Percentiles rank a stretch among this genome's conserved stretches.
These are phyloP conservation scores for Bufo bufo DNA, from an alignment of 2,113 vertebrate genomes.

Conservation along the genomic window DNA sequence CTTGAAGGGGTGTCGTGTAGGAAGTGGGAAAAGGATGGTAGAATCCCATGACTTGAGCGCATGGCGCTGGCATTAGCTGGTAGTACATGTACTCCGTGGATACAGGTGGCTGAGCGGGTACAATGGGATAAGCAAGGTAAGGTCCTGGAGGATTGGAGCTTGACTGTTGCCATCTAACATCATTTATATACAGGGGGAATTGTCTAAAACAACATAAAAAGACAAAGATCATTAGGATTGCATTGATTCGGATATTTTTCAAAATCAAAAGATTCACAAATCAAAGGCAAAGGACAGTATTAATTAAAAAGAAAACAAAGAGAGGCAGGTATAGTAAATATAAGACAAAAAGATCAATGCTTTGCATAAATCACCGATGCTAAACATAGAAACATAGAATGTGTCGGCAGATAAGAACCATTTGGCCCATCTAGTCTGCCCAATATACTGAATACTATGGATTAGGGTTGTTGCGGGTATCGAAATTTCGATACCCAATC, in stretches of 20 bases:
- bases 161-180: conserved; percentile 94
- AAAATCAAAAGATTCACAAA: neutral
- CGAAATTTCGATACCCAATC: too few species aligned
- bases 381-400: too few species aligned
- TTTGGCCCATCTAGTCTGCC: too few species aligned
- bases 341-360: too few species aligned
- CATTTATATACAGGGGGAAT: conserved; percentile 89
- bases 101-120: conserved; percentile 91
- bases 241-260: neutral
- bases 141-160: conserved; percentile 80
- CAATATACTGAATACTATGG: too few species aligned
- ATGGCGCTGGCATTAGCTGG: conserved; percentile 92
- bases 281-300: too few species aligned
- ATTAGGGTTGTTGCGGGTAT: too few species aligned
- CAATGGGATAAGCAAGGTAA: conserved; percentile 93
- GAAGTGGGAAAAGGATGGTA: conserved; percentile 90
- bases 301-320: too few species aligned
- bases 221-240: conserved; percentile 3
- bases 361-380: too few species aligned
- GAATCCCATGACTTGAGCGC: conserved; percentile 96
- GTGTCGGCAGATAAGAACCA: too few species aligned
- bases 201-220: conserved; percentile 75
- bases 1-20: conserved; percentile 84
- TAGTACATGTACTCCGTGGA: conserved; percentile 94
- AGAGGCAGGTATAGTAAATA: too few species aligned